Base-by-base conservation (phyloP, 2,113 vertebrate genomes). In the Clarias magur region DNA sequence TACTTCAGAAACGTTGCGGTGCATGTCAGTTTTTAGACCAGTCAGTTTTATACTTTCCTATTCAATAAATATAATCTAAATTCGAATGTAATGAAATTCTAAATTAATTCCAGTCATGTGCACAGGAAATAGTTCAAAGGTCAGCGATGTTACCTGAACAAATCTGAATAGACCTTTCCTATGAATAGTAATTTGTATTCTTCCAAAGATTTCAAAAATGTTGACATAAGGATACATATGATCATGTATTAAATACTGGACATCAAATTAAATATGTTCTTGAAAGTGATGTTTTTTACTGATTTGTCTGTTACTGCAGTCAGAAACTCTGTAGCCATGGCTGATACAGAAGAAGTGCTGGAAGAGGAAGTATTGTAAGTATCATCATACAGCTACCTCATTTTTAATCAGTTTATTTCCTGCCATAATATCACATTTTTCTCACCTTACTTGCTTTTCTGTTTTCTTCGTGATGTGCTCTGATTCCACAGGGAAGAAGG, bases 301-400 rank as follows among this genome's bases (percentile, higher is more conserved):
- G 27, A 34, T 85, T 68, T 88, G 12, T 57, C 83, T 48, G 54
- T 27, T 84, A 17, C 42, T 73, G 11, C 65, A 34, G 78, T 90
- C 72, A 85, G 83, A 38, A 79, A 80, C 60, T 86, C 90, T 87
- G 60, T 88, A 73, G 65, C 83, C 67, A 94, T 94, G 94, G 84
- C 92, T 34, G 93, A 92, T 56, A 89, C 89, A 78, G 91, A 93
- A 80, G 91, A 88, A 25, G 83, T 92, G 0, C 7, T 86, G 89
- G 91, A 90, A 73, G 91, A 90, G 80, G 93, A 91, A 88, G 84
- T 90, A 54, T 87, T 59, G 93, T 95, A 88, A 92, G 94, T 93
- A 80, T 81, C 8, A 73, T 9, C 57, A 23, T 23, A 80, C 30
- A 15, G 11, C 19, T 25, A 15, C 0, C 10, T 34, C 19, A 27